Conservation (phyloP, 2,113 vertebrate genomes). For the Dasyprocta punctata region DNA sequence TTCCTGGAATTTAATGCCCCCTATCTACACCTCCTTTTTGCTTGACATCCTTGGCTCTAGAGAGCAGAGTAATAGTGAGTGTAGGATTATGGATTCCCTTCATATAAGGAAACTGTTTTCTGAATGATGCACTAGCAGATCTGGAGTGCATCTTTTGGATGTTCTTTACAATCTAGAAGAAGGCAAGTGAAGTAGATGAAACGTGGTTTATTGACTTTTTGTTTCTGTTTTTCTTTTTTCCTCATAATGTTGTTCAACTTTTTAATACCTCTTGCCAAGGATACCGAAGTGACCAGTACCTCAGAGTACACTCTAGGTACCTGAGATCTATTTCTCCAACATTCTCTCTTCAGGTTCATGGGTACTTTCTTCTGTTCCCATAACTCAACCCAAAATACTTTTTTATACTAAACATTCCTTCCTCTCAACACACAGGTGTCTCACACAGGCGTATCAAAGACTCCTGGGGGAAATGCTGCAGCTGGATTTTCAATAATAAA, state of each 20-base stretch:
- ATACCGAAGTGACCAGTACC: neutral
- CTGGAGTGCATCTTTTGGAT: neutral
- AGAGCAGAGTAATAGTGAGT: neutral
- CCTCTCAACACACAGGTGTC: neutral
- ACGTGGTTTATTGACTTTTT: neutral
- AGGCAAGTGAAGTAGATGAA: neutral
- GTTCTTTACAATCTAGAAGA: neutral
- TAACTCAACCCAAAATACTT: neutral
- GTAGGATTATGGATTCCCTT: neutral
- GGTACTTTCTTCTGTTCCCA: neutral
- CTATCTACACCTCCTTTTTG: neutral
- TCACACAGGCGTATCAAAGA: neutral
- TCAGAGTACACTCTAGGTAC: neutral
- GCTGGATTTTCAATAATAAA: slow-evolving; percentile 30
- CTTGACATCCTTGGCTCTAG: neutral
- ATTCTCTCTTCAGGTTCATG: neutral
- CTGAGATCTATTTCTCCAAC: neutral
- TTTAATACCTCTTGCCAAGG: neutral
- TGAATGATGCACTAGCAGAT: neutral
- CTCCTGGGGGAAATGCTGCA: neutral
- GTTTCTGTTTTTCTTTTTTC: neutral
- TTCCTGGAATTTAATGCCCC: neutral
- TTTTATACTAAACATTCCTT: neutral
- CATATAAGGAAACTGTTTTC: neutral
- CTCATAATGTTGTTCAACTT: neutral